Evolutionary conservation across 1,140 invertebrate species (phyloP).

Genomic region (Catajapyx aquilonaris): DNA sequence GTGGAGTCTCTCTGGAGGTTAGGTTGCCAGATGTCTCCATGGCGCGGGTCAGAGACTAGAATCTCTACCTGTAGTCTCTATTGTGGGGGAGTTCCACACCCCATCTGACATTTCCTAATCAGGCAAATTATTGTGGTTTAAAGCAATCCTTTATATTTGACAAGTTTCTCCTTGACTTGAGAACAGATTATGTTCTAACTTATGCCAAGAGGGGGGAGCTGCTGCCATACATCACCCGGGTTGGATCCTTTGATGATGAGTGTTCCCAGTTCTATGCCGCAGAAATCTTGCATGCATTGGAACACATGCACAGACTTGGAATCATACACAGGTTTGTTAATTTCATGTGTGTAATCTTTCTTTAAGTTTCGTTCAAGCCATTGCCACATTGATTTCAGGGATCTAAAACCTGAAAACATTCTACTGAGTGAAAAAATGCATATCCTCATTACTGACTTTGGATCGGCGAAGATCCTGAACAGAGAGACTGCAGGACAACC

Average conservation of each 20-base stretch:
- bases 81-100: too few species aligned
- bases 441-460: constrained; percentile 92
- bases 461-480: constrained; percentile 72
- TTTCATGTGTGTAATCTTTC: too few species aligned
- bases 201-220: constrained; percentile 91
- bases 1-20: too few species aligned
- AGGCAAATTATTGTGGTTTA: too few species aligned
- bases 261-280: constrained; percentile 84
- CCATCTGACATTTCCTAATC: too few species aligned
- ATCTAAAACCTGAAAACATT: constrained; percentile 79
- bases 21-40: too few species aligned
- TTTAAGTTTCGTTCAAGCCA: too few species aligned
- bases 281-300: constrained; percentile 76
- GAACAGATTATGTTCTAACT: constrained; percentile 85
- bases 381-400: constrained; percentile 19
- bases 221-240: constrained; percentile 71
- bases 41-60: too few species aligned
- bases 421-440: constrained; percentile 86
- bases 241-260: constrained; percentile 71
- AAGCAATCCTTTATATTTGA: too few species aligned
- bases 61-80: too few species aligned
- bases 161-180: too few species aligned
- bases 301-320: constrained; percentile 71
- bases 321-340: constrained; percentile 88
- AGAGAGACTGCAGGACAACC: background rate